These are phyloP conservation scores for Gobionotothen gibberifrons DNA, from an alignment of 2,797 vertebrate species.

Conservation along the genomic window DNA sequence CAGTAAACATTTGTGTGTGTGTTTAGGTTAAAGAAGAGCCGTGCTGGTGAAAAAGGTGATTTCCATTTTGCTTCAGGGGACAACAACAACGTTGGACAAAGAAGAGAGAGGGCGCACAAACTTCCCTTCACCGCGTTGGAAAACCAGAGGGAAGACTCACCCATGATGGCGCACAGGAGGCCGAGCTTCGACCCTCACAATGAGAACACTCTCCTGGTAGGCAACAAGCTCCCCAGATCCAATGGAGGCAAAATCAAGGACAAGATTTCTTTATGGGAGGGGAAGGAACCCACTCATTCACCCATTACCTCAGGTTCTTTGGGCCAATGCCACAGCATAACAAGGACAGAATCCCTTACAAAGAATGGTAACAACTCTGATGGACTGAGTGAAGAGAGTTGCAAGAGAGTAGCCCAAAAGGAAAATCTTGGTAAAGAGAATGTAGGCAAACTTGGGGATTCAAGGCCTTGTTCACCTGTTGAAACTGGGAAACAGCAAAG, in stretches of 20 bases:
- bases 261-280: slow-evolving; percentile 97
- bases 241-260: slow-evolving; percentile 92
- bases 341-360: slow-evolving; percentile 73
- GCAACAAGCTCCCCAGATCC: slow-evolving; percentile 77
- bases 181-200: slow-evolving; percentile 77
- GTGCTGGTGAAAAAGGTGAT: slow-evolving; percentile 43
- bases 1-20: slow-evolving; percentile 8
- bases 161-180: slow-evolving; percentile 86
- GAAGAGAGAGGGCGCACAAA: slow-evolving; percentile 48
- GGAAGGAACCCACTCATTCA: slow-evolving; percentile 84
- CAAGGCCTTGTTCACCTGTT: slow-evolving; percentile 50
- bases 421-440: slow-evolving; percentile 75
- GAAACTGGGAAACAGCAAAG: slow-evolving; percentile 55
- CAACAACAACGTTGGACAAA: slow-evolving; percentile 50
- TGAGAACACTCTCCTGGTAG: slow-evolving; percentile 78
- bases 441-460: slow-evolving; percentile 49
- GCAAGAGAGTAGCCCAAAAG: slow-evolving; percentile 51
- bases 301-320: slow-evolving; percentile 46
- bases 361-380: slow-evolving; percentile 60
- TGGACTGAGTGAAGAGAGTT: slow-evolving; percentile 71
- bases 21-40: slow-evolving; percentile 53
- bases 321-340: slow-evolving; percentile 43
- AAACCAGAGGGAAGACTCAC: slow-evolving; percentile 61
- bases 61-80: slow-evolving; percentile 47
- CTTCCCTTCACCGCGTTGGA: slow-evolving; percentile 71